Evolutionary conservation across 2,113 vertebrate genomes (phyloP).

Genomic region (Calcarius ornatus): DNA sequence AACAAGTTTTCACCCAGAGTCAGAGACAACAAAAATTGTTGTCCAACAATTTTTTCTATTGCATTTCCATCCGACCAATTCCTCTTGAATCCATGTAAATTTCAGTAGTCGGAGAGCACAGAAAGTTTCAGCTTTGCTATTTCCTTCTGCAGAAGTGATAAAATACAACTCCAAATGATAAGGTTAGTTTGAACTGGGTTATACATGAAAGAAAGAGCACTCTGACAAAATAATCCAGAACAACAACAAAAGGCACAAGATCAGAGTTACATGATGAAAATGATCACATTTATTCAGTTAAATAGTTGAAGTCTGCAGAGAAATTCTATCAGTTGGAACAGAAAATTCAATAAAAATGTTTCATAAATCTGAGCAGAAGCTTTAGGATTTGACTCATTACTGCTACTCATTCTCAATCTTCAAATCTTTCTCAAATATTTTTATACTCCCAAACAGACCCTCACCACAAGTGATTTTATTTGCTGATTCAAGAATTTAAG

Average conservation of each 20-base stretch:
- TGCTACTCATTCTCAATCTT: neutral
- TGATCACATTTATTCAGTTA: neutral
- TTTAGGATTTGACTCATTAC: neutral
- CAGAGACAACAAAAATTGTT: neutral
- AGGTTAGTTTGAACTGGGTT: neutral
- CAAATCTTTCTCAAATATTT: neutral
- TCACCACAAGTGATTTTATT: neutral
- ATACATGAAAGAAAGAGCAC: neutral
- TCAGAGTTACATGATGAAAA: neutral
- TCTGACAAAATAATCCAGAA: neutral
- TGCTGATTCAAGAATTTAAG: slow-evolving; percentile 49
- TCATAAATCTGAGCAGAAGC: neutral
- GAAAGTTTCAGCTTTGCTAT: neutral
- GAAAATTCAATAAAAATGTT: neutral
- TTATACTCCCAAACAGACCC: neutral
- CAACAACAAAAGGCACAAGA: neutral
- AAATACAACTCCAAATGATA: neutral
- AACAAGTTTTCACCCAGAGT: neutral
- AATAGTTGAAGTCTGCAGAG: neutral
- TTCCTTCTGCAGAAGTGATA: neutral
- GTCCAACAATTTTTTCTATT: neutral
- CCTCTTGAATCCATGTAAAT: neutral
- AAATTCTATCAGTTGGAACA: slow-evolving; percentile 2
- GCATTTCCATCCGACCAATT: neutral
- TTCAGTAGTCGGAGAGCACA: neutral